Conservation (phyloP, 2,888 invertebrate species). For the Macropis europaea region DNA sequence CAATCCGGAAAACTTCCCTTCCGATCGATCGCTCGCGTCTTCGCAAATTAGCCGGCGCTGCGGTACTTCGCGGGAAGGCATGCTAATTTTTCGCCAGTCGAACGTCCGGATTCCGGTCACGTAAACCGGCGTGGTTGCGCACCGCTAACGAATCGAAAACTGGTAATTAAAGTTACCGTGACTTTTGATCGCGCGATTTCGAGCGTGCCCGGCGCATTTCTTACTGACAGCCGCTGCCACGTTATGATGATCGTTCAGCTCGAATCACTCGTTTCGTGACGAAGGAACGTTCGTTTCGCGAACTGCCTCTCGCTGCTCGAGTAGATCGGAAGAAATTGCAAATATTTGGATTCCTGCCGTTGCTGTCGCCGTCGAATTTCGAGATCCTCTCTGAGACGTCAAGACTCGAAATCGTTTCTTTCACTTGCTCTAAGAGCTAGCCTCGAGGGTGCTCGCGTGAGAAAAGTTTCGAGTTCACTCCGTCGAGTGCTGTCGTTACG, state of each 20-base stretch:
- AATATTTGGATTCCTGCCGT: too few relatives aligned
- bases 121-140: slow-evolving; percentile 57
- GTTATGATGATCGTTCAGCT: slow-evolving; percentile 18
- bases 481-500: slow-evolving; percentile 22
- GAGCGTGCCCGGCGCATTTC: slow-evolving; percentile 29
- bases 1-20: slow-evolving; percentile 38
- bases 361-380: too few relatives aligned
- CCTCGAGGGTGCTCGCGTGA: neutral
- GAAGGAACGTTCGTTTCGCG: neutral
- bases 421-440: slow-evolving; percentile 19
- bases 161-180: slow-evolving; percentile 66
- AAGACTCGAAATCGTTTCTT: slow-evolving; percentile 24
- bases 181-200: slow-evolving; percentile 58
- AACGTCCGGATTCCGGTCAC: slow-evolving; percentile 58
- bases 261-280: neutral
- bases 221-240: slow-evolving; percentile 33
- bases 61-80: slow-evolving; percentile 52
- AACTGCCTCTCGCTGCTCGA: neutral
- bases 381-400: too few relatives aligned
- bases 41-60: slow-evolving; percentile 61
- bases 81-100: slow-evolving; percentile 65
- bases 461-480: slow-evolving; percentile 21
- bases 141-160: slow-evolving; percentile 69
- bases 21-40: slow-evolving; percentile 56
- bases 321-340: too few relatives aligned